These are phyloP conservation scores for Thumatha senex DNA, from an alignment of 2,888 invertebrate species.

Conservation along the genomic window DNA sequence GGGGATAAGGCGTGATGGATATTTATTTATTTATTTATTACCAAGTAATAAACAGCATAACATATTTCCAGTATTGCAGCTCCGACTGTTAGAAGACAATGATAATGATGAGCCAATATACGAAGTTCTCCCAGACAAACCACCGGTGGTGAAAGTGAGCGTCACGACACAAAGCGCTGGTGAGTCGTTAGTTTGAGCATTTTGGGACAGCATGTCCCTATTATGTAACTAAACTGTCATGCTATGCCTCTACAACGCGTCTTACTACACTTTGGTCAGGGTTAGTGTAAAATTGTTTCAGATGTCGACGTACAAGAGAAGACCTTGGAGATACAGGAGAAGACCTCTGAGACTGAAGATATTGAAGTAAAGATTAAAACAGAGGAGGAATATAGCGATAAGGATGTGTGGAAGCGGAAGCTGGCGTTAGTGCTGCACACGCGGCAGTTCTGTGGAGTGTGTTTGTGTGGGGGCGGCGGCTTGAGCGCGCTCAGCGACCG, in stretches of 20 bases:
- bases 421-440: constrained; percentile 17
- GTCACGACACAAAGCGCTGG: background rate
- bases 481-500: background rate
- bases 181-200: too few species aligned
- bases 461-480: background rate
- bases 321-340: too few species aligned
- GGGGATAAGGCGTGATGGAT: too few species aligned
- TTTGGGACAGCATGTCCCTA: too few species aligned
- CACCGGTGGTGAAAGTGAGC: background rate
- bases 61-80: background rate
- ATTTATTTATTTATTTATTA: too few species aligned
- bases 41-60: too few species aligned
- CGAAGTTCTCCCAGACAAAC: background rate
- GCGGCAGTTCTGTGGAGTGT: constrained; percentile 20
- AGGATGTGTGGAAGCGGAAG: constrained; percentile 8
- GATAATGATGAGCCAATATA: background rate
- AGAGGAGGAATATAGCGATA: background rate
- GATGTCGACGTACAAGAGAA: too few species aligned
- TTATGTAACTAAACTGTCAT: too few species aligned
- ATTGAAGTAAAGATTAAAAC: background rate
- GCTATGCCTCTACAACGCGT: too few species aligned
- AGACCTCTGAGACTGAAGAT: too few species aligned
- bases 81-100: background rate
- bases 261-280: too few species aligned
- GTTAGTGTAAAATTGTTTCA: too few species aligned